Percentiles rank a stretch among this genome's conserved stretches.
These are phyloP conservation scores for Capitella teleta DNA, from an alignment of 1,140 invertebrate species.

Conservation along the genomic window DNA sequence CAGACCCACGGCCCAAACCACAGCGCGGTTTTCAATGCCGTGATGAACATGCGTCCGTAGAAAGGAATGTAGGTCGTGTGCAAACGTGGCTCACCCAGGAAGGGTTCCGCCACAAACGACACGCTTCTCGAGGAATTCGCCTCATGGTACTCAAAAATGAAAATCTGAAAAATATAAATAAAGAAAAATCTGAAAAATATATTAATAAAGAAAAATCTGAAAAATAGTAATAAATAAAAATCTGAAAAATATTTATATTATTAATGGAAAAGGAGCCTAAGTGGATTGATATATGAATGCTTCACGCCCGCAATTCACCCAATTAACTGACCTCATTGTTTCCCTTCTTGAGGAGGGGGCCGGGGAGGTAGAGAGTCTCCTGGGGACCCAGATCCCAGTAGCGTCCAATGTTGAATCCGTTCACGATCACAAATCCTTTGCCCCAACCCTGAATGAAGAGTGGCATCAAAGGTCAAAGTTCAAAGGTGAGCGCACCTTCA, in stretches of 20 bases:
- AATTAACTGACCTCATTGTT: constrained; percentile 41
- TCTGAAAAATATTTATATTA: neutral
- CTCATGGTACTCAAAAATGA: neutral
- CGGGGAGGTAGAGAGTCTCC: constrained; percentile 50
- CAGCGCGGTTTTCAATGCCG: constrained; percentile 3
- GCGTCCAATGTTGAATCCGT: constrained; percentile 54
- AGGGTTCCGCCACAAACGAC: neutral
- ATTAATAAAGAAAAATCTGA: neutral
- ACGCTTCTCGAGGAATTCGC: neutral
- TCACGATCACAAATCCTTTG: constrained; percentile 53
- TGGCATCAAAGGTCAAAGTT: neutral
- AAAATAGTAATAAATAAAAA: neutral
- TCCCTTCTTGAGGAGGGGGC: constrained; percentile 45
- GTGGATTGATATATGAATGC: neutral
- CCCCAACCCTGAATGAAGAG: constrained; percentile 26
- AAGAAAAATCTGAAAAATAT: constrained; percentile 2
- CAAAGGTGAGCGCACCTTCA: neutral
- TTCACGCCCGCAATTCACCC: neutral
- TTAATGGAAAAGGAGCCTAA: neutral
- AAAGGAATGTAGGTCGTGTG: constrained; percentile 3
- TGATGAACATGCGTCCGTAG: neutral
- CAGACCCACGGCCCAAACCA: constrained; percentile 7
- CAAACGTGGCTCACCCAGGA: neutral
- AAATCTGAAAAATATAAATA: neutral
- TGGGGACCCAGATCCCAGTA: constrained; percentile 52